A percentile compares a stretch with the other conserved stretches of the same genome.
phyloP scores from a whole-genome alignment of 2,888 invertebrate species.

The Lepidocyrtoides sp. region DNA sequence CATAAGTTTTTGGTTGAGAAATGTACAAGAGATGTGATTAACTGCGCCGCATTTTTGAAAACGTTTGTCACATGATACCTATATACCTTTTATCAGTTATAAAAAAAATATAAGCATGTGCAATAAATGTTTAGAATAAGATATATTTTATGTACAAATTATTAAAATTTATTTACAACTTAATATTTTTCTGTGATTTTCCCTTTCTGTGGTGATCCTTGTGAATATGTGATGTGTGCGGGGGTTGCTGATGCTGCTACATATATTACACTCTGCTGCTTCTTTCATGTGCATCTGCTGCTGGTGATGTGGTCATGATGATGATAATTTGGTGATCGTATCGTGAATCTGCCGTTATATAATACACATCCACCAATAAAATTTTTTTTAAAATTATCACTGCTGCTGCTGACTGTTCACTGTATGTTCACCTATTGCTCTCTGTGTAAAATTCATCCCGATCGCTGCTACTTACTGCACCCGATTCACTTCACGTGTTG shows the following conservation, averaged over 20 bases:
- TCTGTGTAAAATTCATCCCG: constrained; percentile 47
- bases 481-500: constrained; percentile 43
- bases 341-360: constrained; percentile 22
- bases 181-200: constrained; percentile 64
- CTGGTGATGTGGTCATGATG: constrained; percentile 52
- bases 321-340: constrained; percentile 56
- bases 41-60: not conserved
- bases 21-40: not conserved
- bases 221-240: constrained; percentile 73
- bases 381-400: constrained; percentile 39
- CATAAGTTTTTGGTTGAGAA: not conserved
- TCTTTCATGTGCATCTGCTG: constrained; percentile 70
- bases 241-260: constrained; percentile 55
- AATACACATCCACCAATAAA: constrained; percentile 15
- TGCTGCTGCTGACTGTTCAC: constrained; percentile 36
- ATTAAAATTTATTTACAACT: constrained; percentile 40
- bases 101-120: not conserved
- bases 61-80: not conserved
- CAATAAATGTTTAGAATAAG: constrained; percentile 13
- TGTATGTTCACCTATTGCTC: constrained; percentile 49
- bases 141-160: constrained; percentile 30
- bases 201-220: constrained; percentile 74
- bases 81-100: not conserved
- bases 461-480: constrained; percentile 35
- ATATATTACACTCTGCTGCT: constrained; percentile 54